A percentile compares a stretch with the other conserved stretches of the same genome.
Conservation (phyloP, 2,113 vertebrate genomes). For the Melanerpes formicivorus region DNA sequence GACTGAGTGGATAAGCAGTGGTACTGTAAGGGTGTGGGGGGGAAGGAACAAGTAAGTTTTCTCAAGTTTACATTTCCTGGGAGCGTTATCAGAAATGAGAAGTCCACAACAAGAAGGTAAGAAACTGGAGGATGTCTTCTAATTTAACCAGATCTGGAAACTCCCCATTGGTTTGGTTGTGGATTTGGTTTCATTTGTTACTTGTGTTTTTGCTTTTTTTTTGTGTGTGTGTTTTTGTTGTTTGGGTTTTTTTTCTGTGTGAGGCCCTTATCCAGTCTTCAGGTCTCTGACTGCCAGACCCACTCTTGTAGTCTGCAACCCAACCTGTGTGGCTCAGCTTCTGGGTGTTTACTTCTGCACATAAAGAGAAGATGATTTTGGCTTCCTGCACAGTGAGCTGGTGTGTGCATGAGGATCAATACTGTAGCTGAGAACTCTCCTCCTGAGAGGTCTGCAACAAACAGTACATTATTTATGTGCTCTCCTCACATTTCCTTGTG, state of each 20-base stretch:
- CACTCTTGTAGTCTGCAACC: not conserved
- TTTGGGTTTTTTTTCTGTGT: not conserved
- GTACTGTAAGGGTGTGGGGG: not conserved
- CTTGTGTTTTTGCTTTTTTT: not conserved
- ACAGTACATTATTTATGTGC: constrained; percentile 52
- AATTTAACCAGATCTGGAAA: not conserved
- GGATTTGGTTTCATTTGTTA: too few relatives aligned
- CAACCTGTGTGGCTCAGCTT: not conserved
- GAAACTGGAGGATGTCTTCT: not conserved
- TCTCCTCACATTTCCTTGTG: constrained; percentile 37
- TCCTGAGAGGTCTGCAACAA: constrained; percentile 25
- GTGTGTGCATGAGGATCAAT: not conserved
- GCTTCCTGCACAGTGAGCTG: not conserved
- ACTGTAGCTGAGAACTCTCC: not conserved
- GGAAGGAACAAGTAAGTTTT: not conserved
- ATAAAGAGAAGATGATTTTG: not conserved
- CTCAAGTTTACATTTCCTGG: not conserved
- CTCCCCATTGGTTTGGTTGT: not conserved
- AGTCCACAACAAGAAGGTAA: not conserved
- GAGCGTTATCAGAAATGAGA: not conserved
- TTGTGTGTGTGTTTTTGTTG: not conserved
- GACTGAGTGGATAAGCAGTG: fast-evolving
- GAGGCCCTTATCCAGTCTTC: not conserved
- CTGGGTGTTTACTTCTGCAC: not conserved
- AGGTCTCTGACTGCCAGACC: not conserved